phyloP scores from a whole-genome alignment of 2,113 vertebrate genomes.

The Indicator indicator region DNA sequence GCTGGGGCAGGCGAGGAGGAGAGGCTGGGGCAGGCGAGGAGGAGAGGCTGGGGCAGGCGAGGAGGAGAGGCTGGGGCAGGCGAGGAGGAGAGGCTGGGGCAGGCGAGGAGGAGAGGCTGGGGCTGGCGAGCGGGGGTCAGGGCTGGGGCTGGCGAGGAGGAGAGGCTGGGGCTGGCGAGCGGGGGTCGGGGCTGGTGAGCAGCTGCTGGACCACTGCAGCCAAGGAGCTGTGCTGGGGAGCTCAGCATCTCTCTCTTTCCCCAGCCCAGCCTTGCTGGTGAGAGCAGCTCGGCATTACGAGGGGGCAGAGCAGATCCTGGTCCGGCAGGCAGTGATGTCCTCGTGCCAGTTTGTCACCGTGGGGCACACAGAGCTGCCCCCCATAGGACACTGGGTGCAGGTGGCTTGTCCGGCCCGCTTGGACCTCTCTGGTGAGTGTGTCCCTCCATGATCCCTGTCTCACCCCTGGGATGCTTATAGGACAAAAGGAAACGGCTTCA shows the following conservation, averaged over 20 bases:
- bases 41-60: not conserved
- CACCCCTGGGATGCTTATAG: not conserved
- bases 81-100: too few relatives aligned
- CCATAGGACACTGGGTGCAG: conserved; percentile 84
- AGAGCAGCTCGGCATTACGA: conserved; percentile 93
- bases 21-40: not conserved
- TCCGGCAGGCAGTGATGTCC: conserved; percentile 91
- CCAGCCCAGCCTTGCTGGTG: conserved; percentile 88
- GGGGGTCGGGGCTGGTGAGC: not conserved
- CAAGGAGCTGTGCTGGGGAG: accelerated
- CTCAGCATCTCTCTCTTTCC: not conserved
- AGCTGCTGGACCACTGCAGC: not conserved
- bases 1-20: not conserved
- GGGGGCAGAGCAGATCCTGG: conserved; percentile 89
- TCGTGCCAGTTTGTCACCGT: conserved; percentile 81
- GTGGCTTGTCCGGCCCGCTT: conserved; percentile 88
- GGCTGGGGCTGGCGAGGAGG: too few relatives aligned
- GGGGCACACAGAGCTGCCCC: conserved; percentile 69
- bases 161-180: too few relatives aligned
- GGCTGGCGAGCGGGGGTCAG: too few relatives aligned
- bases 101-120: too few relatives aligned
- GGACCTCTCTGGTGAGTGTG: conserved; percentile 86
- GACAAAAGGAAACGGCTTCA: not conserved
- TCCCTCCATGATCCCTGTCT: not conserved
- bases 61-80: not conserved